Base-by-base conservation (phyloP, 1,140 invertebrate species). In the Pseudomyrmex cubaensis region DNA sequence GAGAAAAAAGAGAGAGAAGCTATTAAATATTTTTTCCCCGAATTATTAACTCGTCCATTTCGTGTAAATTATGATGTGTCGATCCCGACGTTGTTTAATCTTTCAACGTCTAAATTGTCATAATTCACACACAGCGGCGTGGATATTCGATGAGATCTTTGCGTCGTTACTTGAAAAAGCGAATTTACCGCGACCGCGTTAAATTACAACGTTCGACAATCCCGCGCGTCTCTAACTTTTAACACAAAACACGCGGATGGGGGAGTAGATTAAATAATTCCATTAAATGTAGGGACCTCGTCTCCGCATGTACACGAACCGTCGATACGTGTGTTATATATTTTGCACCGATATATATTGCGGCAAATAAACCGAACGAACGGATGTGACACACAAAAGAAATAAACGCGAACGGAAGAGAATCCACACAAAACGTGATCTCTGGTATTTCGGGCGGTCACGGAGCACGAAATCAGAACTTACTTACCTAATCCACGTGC, bases 401-500 rank as follows among this genome's bases (percentile, higher is more conserved):
- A 64, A 62, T 54, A 74, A 35, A 80, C 35, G 35, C 25, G 22
- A 2, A 17, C 25, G 22, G 5, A 25, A 44, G 69, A 75, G 62
- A 63, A 54, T 56, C 13, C 70, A 50, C 56, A n/a, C 46, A 35
- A 63, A 82, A 73, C 48, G 69, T 74, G 70, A 73, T 56, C 69
- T 54, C 78, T 52, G 57, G 10, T 61, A 74, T 74, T 82, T 73
- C 57, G 67, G 17, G 15, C 57, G 17, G 66, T 61, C 66, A 13
- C 44, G 76, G 0, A 59, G 54, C 76, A 80, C 82, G 62, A 78
- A 76, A 89, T 87, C 83, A 73, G 80, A 80, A 85, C 83, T 73
- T 78, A 77, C 83, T 75, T 82, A 75, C 56, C 77, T 90, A 90
- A 90, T 85, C 85, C 87, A 85, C 77, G 82, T 89, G 73, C 59